phyloP scores from a whole-genome alignment of 1,140 invertebrate genomes.

The Pomacea maculata region DNA sequence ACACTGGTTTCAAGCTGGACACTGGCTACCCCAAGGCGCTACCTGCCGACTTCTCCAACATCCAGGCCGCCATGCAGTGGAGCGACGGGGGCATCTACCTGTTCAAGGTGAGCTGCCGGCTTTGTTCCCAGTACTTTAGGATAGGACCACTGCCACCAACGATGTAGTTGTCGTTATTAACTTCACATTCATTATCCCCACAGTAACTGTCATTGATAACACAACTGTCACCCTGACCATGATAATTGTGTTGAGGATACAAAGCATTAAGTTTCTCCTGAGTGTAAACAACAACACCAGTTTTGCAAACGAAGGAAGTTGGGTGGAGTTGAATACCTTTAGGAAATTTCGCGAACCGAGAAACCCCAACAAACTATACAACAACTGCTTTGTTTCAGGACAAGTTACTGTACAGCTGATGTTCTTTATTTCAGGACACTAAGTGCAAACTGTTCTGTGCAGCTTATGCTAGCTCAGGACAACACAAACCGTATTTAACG shows the following conservation, averaged over 20 bases:
- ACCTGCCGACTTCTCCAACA: neutral
- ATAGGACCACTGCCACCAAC: neutral
- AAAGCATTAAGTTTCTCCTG: neutral
- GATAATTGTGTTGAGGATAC: neutral
- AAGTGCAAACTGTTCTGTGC: neutral
- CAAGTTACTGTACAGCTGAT: neutral
- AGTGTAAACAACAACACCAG: neutral
- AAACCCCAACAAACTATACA: neutral
- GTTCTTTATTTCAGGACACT: neutral
- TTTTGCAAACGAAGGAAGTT: neutral
- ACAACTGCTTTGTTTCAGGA: neutral
- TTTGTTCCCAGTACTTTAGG: neutral
- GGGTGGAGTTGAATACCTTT: too few relatives aligned
- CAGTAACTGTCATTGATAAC: neutral
- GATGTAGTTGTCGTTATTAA: neutral
- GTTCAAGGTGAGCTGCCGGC: conserved; percentile 17
- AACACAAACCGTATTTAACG: too few relatives aligned
- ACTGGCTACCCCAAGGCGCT: conserved; percentile 16
- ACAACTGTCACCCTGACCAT: neutral
- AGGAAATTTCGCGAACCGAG: too few relatives aligned
- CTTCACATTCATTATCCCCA: neutral
- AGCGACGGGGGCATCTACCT: conserved; percentile 14
- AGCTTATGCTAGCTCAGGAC: too few relatives aligned
- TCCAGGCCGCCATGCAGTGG: conserved; percentile 1
- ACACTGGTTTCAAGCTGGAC: conserved; percentile 22